Percentiles rank a stretch among this genome's conserved stretches.
phyloP scores from a whole-genome alignment of 2,888 invertebrate species.

The Ischnus inquisitorius region DNA sequence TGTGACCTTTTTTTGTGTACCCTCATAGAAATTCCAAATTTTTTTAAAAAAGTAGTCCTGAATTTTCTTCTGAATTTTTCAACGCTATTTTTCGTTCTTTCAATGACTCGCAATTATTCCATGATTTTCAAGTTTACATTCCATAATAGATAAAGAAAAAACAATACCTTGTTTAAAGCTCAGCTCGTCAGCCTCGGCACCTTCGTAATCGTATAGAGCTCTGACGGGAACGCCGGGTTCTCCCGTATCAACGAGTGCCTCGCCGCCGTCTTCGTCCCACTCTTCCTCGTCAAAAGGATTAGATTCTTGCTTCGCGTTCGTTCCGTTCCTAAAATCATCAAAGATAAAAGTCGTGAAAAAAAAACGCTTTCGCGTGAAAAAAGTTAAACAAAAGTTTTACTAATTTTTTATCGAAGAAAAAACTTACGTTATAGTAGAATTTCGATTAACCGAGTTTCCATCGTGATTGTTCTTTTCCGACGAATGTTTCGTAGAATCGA shows the following conservation, averaged over 20 bases:
- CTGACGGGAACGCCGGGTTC: slow-evolving; percentile 97
- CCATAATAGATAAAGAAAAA: neutral
- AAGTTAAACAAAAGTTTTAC: neutral
- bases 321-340: slow-evolving; percentile 87
- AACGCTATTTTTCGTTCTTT: too few species aligned
- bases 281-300: slow-evolving; percentile 96
- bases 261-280: slow-evolving; percentile 89
- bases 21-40: too few species aligned
- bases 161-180: slow-evolving; percentile 96
- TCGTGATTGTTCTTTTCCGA: slow-evolving; percentile 83
- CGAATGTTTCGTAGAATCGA: slow-evolving; percentile 81
- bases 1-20: too few species aligned
- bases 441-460: slow-evolving; percentile 86
- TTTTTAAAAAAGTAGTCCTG: too few species aligned
- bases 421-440: slow-evolving; percentile 89
- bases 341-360: slow-evolving; percentile 20
- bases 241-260: slow-evolving; percentile 95
- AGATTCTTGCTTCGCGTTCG: slow-evolving; percentile 88
- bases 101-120: too few species aligned
- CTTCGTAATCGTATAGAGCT: slow-evolving; percentile 98
- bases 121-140: too few species aligned
- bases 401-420: neutral
- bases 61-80: too few species aligned
- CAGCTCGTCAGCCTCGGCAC: slow-evolving; percentile 98
- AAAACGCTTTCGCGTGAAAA: neutral